A percentile compares a stretch with the other conserved stretches of the same genome.
These are phyloP conservation scores for Microcaecilia unicolor DNA, from an alignment of 2,797 vertebrate genomes.

Conservation along the genomic window DNA sequence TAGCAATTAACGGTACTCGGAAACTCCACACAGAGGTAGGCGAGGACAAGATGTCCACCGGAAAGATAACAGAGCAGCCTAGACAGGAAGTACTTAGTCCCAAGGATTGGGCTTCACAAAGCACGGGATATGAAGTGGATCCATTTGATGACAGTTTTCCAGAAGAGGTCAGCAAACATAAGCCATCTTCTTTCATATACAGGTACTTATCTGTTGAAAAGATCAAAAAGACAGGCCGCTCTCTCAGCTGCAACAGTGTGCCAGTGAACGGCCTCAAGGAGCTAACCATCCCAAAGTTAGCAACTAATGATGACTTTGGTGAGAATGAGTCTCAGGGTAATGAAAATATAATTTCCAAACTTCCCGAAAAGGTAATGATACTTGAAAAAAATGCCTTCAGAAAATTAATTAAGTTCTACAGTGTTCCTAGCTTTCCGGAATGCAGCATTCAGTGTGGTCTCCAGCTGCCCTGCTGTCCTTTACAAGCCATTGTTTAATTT, in stretches of 20 bases:
- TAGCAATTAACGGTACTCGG: not conserved
- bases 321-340: constrained; percentile 21
- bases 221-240: constrained; percentile 65
- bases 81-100: constrained; percentile 10
- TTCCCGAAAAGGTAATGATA: constrained; percentile 60
- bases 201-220: constrained; percentile 49
- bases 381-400: constrained; percentile 68
- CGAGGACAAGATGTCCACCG: constrained; percentile 12
- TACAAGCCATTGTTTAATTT: constrained; percentile 59
- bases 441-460: constrained; percentile 70
- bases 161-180: constrained; percentile 42
- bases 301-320: constrained; percentile 16
- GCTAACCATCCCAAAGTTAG: constrained; percentile 23
- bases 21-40: constrained; percentile 7
- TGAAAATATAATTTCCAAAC: constrained; percentile 44
- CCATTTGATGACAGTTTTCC: constrained; percentile 40
- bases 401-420: constrained; percentile 85
- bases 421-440: constrained; percentile 81
- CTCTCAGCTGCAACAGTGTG: constrained; percentile 80
- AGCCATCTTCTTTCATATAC: constrained; percentile 46
- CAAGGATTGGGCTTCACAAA: constrained; percentile 3
- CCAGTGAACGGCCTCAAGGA: constrained; percentile 42
- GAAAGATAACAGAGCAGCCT: constrained; percentile 41
- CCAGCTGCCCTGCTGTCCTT: constrained; percentile 72
- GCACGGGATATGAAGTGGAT: constrained; percentile 20